Evolutionary conservation across 2,113 vertebrate species (phyloP), one percentile per base, ranked within the genome.

Genomic region (Haplotaxodon microlepis): DNA sequence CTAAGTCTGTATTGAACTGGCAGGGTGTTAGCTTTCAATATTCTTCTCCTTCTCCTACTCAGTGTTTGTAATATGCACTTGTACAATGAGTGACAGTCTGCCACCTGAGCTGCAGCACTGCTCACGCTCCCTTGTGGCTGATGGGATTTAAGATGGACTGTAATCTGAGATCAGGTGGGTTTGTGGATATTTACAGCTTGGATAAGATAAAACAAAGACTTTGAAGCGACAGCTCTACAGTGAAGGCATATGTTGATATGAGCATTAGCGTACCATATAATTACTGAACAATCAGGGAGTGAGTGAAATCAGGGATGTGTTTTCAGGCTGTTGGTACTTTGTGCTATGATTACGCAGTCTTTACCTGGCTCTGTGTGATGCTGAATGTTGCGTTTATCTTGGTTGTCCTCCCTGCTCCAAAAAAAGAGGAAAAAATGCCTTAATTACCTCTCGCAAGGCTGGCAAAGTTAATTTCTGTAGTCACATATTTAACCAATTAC

Each of bases 401-500:
- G 51, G 7, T 29, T 78, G 16, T 59, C 38, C 16, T 10, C 16
- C 17, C 16, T 50, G 31, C n/a, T 4, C 10, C 85, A 87, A 85
- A 84, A 85, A 57, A 42, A 57, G 31, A 13, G 24, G 9, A 2
- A 7, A 2, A 10, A 17, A 40, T 34, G 34, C 31, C 45, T 93
- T 93, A 95, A 95, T 95, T 92, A 94, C 90, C 86, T 94, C 89
- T 93, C 84, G 42, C 69, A 91, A 92, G 76, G 87, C 89, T 45
- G 82, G 69, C 61, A 66, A 90, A 94, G 93, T 90, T 94, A 87
- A 95, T 95, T 94, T 94, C 89, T 87, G 47, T 51, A 82, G 92
- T 93, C 91, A 92, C 91, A 63, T 93, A 90, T 92, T 92, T 79
- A 89, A 84, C 90, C 88, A 94, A 94, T 95, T 95, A 94, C 87